Evolutionary conservation across 2,888 invertebrate genomes (phyloP), one percentile per base, ranked within the genome.

Genomic region (Cephus pygmeus): DNA sequence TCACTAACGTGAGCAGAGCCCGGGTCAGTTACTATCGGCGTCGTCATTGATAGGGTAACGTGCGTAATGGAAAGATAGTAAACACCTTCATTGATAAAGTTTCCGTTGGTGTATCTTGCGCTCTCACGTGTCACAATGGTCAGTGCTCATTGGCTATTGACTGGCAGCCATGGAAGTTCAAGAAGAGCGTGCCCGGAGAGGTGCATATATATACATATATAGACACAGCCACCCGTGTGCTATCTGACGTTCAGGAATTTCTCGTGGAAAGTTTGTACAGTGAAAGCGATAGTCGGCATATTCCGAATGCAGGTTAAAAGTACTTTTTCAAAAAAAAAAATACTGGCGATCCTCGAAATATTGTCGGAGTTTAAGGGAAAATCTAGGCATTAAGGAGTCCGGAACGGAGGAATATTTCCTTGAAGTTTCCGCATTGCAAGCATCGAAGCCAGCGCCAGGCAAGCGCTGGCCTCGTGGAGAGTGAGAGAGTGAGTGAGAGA

Each of bases 11-110:
- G n/a, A 30, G 69, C 69, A 30, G 31, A 69, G 69, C 69, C 73
- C 56, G 82, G 81, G 81, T 82, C 79, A 76, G 76, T 82, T 81
- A 77, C 78, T 82, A 80, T 79, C 79, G 75, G 75, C 73, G 75
- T 36, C 76, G 79, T 75, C 83, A 83, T 83, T 83, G 82, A 84
- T 83, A 82, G 81, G 82, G 77, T 71, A 77, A 31, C 76, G 78
- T 69, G 79, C 80, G 80, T 79, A 81, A 80, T 79, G 79, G 79
- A 81, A 80, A 79, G 83, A 83, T 84, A 82, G 84, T 84, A 82
- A 84, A 83, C 81, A 83, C 81, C 83, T 84, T 84, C 84, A 83
- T 85, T 84, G 85, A 84, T 83, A 80, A 78, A 79, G 74, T 69
- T 79, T 68, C 75, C 36, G 69, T 69, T 73, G 77, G 33, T 40